These are phyloP conservation scores for Sminthurides bifidus DNA, from an alignment of 1,140 invertebrate genomes.

Conservation along the genomic window DNA sequence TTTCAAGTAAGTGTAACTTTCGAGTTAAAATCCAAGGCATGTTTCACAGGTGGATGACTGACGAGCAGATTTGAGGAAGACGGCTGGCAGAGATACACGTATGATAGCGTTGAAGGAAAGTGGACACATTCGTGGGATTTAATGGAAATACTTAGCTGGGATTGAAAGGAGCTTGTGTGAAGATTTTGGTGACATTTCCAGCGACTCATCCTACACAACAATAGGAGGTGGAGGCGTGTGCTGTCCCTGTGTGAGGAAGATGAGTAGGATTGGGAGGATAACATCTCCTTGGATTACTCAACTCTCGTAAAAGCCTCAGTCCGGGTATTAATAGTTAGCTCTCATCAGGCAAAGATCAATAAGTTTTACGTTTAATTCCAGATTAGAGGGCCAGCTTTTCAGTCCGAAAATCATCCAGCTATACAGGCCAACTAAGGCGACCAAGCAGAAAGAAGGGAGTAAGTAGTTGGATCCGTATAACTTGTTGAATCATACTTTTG, in stretches of 20 bases:
- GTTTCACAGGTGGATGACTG: no score
- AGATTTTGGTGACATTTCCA: conserved; percentile 25
- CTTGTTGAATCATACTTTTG: no score
- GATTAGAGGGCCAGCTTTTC: not conserved
- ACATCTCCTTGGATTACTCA: no score
- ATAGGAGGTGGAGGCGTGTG: conserved; percentile 25
- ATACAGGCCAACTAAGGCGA: no score
- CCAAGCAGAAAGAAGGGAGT: no score
- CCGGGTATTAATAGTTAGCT: no score
- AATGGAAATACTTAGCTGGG: conserved; percentile 20
- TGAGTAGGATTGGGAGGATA: no score
- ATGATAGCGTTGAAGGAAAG: not conserved
- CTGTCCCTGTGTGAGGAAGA: conserved; percentile 10
- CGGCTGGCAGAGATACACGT: not conserved
- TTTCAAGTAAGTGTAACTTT: no score
- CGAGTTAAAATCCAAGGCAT: no score
- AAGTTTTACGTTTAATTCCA: not conserved
- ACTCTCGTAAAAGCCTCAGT: no score
- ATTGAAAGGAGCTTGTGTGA: conserved; percentile 13
- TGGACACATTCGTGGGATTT: conserved; percentile 30
- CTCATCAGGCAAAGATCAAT: conserved; percentile 8
- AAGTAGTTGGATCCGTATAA: no score
- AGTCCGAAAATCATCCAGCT: no score
- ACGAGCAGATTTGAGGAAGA: not conserved
- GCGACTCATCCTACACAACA: conserved; percentile 18